Evolutionary conservation across 2,797 vertebrate species (phyloP), one percentile per base, ranked within the genome.

Genomic region (Protosalanx chinensis): DNA sequence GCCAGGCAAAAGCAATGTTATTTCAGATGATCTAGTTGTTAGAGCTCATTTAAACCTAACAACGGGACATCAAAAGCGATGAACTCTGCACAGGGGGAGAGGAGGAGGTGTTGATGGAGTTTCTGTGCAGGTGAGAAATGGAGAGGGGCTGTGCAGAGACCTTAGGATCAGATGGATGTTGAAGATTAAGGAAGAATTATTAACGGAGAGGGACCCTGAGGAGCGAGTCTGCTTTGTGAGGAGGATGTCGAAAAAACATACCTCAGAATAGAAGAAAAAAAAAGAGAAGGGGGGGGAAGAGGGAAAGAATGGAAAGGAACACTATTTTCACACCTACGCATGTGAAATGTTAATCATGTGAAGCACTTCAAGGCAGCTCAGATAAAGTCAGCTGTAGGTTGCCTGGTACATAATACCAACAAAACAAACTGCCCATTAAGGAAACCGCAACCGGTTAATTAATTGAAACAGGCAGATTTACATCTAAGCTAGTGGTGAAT

Each of bases 1-100:
- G 18, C 81, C 73, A 68, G 81, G 37, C 84, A 65, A 76, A 73
- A 77, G 87, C 86, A 86, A 88, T 88, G 90, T 88, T 92, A 89
- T 92, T 92, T 91, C 83, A 88, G 88, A 92, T 92, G 88, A 90
- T 89, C 86, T 85, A 88, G 90, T 90, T 91, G 91, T 92, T 91
- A 88, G 88, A 88, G 88, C 87, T 91, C 83, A 88, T 90, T 90
- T 90, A 85, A 85, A 85, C 84, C 86, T 83, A 88, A 89, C 81
- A 84, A 86, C 83, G 74, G 89, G 88, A 89, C 88, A 88, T 89
- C 86, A 89, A 85, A 89, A 87, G 88, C 84, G 60, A 80, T 83
- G 84, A 89, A 88, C 82, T 70, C 46, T 76, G 83, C 85, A 81
- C 85, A 70, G 87, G 79, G 83, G 76, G 86, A 87, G 82, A 85